Percentiles rank a stretch among this genome's conserved stretches.
These are phyloP conservation scores for Paedocypris micromegethes DNA, from an alignment of 2,797 vertebrate species.

Conservation along the genomic window DNA sequence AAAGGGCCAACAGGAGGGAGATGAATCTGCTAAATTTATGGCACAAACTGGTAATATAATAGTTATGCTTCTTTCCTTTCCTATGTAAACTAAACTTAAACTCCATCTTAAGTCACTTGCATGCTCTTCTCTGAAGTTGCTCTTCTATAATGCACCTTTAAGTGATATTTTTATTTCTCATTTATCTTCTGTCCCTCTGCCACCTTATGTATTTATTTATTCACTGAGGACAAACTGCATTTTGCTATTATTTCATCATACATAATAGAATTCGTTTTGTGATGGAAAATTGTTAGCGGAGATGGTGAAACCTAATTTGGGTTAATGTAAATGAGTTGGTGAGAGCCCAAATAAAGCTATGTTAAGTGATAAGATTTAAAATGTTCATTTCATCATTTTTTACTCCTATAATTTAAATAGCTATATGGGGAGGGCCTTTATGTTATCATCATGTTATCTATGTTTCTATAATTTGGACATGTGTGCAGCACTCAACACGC, in stretches of 20 bases:
- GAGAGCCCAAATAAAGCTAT: too few species aligned
- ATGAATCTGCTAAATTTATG: constrained; percentile 99
- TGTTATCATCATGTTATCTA: constrained; percentile 25
- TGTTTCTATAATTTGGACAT: constrained; percentile 55
- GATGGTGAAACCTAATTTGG: too few species aligned
- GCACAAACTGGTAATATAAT: constrained; percentile 99
- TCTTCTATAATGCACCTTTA: constrained; percentile 77
- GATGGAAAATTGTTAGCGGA: too few species aligned
- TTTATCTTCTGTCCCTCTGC: constrained; percentile 63
- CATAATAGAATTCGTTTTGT: constrained; percentile 41
- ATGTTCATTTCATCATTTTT: constrained; percentile 26
- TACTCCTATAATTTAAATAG: constrained; percentile 1
- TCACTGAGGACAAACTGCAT: constrained; percentile 21
- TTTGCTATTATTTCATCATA: too few species aligned
- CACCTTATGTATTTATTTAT: constrained; percentile 67
- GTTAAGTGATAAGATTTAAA: not conserved
- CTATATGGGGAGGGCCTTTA: constrained; percentile 54
- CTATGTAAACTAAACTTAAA: constrained; percentile 80
- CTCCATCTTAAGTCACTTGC: constrained; percentile 91
- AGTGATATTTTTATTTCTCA: constrained; percentile 71
- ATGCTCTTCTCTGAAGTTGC: constrained; percentile 68
- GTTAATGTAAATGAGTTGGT: too few species aligned
- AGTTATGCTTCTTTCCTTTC: constrained; percentile 88
- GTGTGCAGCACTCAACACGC: constrained; percentile 52
- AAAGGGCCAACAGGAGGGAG: constrained; percentile 99